Conservation (phyloP, 2,888 invertebrate genomes). For the Drosophila hamatofila region DNA sequence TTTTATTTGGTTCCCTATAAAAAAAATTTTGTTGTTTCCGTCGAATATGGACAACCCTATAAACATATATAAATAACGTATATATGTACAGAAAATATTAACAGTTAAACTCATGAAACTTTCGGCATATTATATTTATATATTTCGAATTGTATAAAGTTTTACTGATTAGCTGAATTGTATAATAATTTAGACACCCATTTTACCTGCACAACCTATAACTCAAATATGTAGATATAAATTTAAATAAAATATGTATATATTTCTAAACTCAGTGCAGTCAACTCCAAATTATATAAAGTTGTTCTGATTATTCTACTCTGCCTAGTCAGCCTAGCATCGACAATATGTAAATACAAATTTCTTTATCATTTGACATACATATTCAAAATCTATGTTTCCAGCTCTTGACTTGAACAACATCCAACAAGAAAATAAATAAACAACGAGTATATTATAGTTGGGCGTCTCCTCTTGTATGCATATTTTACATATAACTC, state of each 20-base stretch:
- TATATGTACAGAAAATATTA: too few relatives aligned
- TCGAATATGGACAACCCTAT: too few relatives aligned
- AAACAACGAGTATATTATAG: neutral
- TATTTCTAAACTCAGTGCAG: too few relatives aligned
- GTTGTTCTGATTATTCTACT: neutral
- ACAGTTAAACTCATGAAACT: neutral
- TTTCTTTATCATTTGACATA: neutral
- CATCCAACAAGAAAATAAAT: neutral
- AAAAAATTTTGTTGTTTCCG: too few relatives aligned
- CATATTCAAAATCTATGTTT: neutral
- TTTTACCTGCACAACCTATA: too few relatives aligned
- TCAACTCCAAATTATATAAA: neutral
- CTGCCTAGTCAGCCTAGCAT: neutral
- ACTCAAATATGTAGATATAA: neutral
- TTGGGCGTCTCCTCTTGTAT: neutral
- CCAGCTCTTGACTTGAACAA: neutral
- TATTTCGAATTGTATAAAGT: neutral
- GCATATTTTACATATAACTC: slow-evolving; percentile 7
- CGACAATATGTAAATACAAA: neutral
- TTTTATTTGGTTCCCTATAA: too few relatives aligned
- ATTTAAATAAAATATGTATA: neutral
- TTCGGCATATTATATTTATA: too few relatives aligned
- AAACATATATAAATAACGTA: too few relatives aligned
- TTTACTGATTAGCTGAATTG: neutral
- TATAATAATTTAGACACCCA: neutral